Conservation (phyloP, 2,797 vertebrate genomes). For the Phataginus tetradactyla region DNA sequence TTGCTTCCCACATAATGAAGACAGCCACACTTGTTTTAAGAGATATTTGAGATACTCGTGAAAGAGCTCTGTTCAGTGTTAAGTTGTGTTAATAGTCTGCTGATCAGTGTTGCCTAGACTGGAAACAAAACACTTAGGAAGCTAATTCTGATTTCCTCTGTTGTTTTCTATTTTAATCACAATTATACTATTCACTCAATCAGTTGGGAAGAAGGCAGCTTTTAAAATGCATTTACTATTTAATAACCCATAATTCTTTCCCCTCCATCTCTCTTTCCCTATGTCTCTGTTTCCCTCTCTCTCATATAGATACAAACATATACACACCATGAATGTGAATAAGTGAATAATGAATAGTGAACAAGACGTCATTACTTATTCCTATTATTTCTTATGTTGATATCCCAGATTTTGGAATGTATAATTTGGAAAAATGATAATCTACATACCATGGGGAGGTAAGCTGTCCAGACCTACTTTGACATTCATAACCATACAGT, state of each 20-base stretch:
- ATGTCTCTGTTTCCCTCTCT: background rate
- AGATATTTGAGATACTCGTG: constrained; percentile 30
- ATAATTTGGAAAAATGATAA: constrained; percentile 76
- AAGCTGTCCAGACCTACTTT: constrained; percentile 58
- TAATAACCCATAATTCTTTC: background rate
- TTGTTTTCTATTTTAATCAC: constrained; percentile 57
- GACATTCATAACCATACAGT: background rate
- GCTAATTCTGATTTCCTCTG: constrained; percentile 50
- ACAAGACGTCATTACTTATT: background rate
- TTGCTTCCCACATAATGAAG: constrained; percentile 17
- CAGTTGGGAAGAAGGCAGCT: constrained; percentile 22
- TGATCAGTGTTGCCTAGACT: background rate
- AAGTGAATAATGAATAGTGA: too few relatives aligned
- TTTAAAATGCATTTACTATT: constrained; percentile 13
- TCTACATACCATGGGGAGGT: constrained; percentile 52
- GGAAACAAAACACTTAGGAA: constrained; percentile 45
- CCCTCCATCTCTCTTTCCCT: too few relatives aligned
- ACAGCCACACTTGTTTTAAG: background rate
- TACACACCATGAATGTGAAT: background rate
- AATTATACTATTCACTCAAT: constrained; percentile 44
- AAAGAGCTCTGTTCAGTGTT: background rate
- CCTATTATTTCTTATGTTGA: constrained; percentile 33
- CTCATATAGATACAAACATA: background rate
- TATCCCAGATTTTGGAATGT: constrained; percentile 65
- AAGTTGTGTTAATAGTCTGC: constrained; percentile 34